Evolutionary conservation across 1,140 invertebrate genomes (phyloP), one percentile per base, ranked within the genome.

Genomic region (Pseudomyrmex pallidus): DNA sequence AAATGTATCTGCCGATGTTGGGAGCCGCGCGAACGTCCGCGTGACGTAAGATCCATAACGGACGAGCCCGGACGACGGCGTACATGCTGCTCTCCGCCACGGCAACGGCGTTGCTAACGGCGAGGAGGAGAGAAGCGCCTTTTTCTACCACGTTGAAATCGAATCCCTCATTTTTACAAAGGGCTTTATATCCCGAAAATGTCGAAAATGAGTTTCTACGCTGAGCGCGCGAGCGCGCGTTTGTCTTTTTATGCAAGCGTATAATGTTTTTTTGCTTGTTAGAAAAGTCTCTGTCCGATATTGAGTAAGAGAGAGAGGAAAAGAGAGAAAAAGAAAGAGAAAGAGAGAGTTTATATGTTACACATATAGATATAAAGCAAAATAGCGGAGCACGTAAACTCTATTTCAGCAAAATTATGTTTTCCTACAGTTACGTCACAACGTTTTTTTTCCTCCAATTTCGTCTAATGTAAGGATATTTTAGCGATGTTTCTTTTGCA

Each of bases 31-130:
- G 73, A 63, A 59, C 74, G 48, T 54, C 61, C 61, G 74, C 62
- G 74, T 80, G 76, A 80, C 66, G 76, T 80, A 80, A 80, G 76
- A 80, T 80, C 76, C 66, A 80, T 80, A 80, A 80, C 66, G 76
- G 76, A 80, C 66, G 54, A 78, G n/a, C 20, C 20, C 25, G 35
- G 35, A 35, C 7, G 35, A 7, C 35, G 35, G 44, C 54, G 54
- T 78, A 56, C 66, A 80, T 72, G 76, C 76, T 35, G 35, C 35
- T 35, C 35, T 61, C 56, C 72, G 72, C 46, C 35, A 10, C 57
- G 20, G 66, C 57, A 20, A 35, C 35, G 35, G 35, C 35, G 35
- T 35, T 35, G 35, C 35, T 35, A 35, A 15, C 54, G 54, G 54
- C 54, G 54, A 15, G 10, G 61, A 13, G 9, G 35, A 17, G 2